phyloP scores from a whole-genome alignment of 2,113 vertebrate species.

The Urocolius indicus region DNA sequence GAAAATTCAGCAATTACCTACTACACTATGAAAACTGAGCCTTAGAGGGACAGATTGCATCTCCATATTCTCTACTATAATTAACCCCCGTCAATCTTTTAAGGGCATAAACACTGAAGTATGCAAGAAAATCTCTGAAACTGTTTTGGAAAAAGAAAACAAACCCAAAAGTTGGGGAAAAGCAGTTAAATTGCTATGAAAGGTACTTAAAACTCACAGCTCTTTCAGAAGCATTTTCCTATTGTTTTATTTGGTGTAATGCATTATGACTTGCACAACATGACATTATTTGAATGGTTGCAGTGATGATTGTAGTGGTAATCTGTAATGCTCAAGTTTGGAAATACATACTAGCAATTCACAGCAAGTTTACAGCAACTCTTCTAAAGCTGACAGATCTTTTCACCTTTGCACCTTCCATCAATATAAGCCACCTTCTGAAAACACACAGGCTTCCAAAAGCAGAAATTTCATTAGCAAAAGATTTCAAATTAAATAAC shows the following conservation, averaged over 20 bases:
- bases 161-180: not conserved
- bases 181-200: not conserved
- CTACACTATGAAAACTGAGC: not conserved
- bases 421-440: not conserved
- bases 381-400: not conserved
- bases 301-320: not conserved
- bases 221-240: slow-evolving; percentile 22
- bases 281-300: not conserved
- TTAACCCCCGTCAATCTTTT: not conserved
- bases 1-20: not conserved
- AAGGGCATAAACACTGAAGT: slow-evolving; percentile 43
- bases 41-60: not conserved
- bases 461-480: not conserved
- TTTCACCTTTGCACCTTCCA: not conserved
- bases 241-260: slow-evolving; percentile 7
- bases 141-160: not conserved
- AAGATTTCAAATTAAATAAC: slow-evolving; percentile 38
- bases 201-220: not conserved
- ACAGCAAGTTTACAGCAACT: slow-evolving; percentile 17
- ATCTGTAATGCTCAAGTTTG: not conserved
- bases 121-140: not conserved
- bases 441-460: slow-evolving; percentile 19
- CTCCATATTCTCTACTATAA: not conserved
- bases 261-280: not conserved
- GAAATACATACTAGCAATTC: slow-evolving; percentile 28